Conservation (phyloP, 2,888 invertebrate species). For the Lamellibrachia columna region DNA sequence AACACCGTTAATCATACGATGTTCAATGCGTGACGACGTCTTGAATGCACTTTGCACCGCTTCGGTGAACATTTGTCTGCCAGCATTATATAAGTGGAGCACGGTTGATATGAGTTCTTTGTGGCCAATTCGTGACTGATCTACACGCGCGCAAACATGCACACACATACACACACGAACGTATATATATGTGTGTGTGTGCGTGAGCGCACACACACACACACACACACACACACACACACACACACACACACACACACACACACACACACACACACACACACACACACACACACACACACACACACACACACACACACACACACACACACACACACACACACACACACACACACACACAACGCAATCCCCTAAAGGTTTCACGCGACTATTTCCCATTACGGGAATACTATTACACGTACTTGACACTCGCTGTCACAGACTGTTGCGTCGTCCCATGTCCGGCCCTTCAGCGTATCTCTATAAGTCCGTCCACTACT, state of each 20-base stretch:
- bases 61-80: neutral
- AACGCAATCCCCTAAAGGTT: neutral
- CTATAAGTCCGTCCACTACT: neutral
- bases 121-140: neutral
- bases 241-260: neutral
- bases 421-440: neutral
- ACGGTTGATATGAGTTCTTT: neutral
- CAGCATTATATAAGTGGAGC: too few relatives aligned
- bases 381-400: neutral
- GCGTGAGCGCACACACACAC: neutral
- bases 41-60: neutral
- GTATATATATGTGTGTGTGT: too few relatives aligned
- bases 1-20: neutral
- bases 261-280: neutral
- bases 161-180: too few relatives aligned
- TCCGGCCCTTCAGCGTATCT: neutral
- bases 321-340: neutral
- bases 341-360: neutral
- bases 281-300: neutral
- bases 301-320: neutral
- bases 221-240: neutral
- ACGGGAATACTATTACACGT: neutral
- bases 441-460: neutral
- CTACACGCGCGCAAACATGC: too few relatives aligned
- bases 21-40: neutral